Evolutionary conservation across 2,113 vertebrate species (phyloP), one percentile per base, ranked within the genome.

Genomic region (Psittacara wagleri): DNA sequence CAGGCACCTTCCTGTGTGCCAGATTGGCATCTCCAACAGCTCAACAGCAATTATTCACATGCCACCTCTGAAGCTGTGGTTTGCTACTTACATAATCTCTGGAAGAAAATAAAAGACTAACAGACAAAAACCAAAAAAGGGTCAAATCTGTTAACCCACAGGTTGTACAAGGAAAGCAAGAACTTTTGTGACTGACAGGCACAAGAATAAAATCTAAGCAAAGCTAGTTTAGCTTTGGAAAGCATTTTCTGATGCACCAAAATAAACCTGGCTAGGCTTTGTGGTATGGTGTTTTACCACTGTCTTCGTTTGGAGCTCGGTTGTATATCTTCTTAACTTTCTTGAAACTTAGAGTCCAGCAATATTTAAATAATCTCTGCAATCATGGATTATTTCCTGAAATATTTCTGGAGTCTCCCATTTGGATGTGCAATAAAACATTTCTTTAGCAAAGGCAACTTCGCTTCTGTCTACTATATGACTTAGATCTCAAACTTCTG

Each of bases 1-100:
- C 79, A 39, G 35, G 77, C 41, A 43, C 57, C 66, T 17, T 94
- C 74, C 69, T 73, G 46, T 25, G 72, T 86, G 68, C 90, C 93
- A 76, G 92, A 88, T 61, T 95, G 96, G 95, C 86, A 86, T 69
- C 86, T 97, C 83, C 94, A 72, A 6, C 61, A 64, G 85, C 84
- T 92, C 46, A 28, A 24, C 24, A 85, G 68, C 57, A 68, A 64
- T 86, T 70, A 75, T 90, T 92, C 67, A 54, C 83, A 81, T 31
- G 54, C 85, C 83, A 57, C 39, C 39, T 89, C 88, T 57, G 39
- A 66, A 51, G 55, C 77, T 35, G 46, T 43, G 74, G 27, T 75
- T 44, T 62, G 18, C 89, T 43, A n/a, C 94, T 88, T 87, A 68
- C 88, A 61, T 70, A 77, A 84, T 62, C 81, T 39, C 52, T 70